phyloP scores from a whole-genome alignment of 1,140 invertebrate species.

The Scaptomyza pallida region DNA sequence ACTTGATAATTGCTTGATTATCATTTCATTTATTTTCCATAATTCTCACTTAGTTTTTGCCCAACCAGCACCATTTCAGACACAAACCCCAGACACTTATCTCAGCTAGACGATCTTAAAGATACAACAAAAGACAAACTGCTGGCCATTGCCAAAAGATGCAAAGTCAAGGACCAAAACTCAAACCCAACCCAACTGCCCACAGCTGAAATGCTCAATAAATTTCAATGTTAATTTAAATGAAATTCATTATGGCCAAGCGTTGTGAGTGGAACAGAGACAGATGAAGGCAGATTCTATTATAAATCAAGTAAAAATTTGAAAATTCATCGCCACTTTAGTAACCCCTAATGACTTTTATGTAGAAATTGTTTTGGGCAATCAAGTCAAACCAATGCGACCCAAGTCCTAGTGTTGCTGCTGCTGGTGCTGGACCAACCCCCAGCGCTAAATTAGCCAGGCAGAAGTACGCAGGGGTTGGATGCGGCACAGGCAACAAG shows the following conservation, averaged over 20 bases:
- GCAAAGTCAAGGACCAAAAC: constrained; percentile 52
- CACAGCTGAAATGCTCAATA: constrained; percentile 66
- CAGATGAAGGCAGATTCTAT: constrained; percentile 32
- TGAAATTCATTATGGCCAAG: constrained; percentile 63
- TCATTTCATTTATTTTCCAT: constrained; percentile 65
- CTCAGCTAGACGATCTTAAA: constrained; percentile 66
- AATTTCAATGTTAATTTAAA: constrained; percentile 82
- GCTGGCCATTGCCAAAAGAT: constrained; percentile 51
- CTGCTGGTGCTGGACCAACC: constrained; percentile 32
- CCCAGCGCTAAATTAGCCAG: constrained; percentile 64
- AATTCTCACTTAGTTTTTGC: constrained; percentile 48
- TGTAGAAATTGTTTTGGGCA: constrained; percentile 78
- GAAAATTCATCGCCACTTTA: constrained; percentile 83
- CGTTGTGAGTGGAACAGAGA: constrained; percentile 23
- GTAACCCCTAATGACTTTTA: constrained; percentile 82
- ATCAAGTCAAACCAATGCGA: constrained; percentile 62
- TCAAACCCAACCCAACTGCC: constrained; percentile 25
- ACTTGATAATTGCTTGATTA: constrained; percentile 64
- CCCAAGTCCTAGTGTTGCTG: constrained; percentile 16
- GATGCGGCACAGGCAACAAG: background rate
- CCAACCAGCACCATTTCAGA: constrained; percentile 49
- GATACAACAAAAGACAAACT: constrained; percentile 37
- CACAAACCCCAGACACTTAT: constrained; percentile 35
- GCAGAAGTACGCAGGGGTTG: constrained; percentile 38
- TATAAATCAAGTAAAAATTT: constrained; percentile 81